Conservation (phyloP, 2,797 vertebrate species). For the Nyctibius grandis region DNA sequence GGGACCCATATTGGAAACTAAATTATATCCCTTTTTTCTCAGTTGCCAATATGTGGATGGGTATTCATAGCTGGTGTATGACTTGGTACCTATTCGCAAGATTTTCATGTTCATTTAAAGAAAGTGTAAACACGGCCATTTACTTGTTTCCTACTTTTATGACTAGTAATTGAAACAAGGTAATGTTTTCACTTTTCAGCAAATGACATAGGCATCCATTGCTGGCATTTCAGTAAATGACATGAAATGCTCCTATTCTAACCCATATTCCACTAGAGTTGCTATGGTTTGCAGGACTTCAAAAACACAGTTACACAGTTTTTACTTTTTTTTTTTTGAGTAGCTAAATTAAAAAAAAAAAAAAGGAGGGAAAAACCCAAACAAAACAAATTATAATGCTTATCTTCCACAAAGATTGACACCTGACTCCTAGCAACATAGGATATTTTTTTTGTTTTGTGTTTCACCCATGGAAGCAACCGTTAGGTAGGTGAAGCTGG, state of each 20-base stretch:
- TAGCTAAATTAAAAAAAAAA: not conserved
- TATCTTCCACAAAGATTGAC: not conserved
- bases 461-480: not conserved
- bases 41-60: not conserved
- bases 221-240: not conserved
- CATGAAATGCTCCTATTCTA: not conserved
- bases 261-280: not conserved
- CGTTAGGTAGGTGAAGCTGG: not conserved
- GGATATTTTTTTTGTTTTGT: not conserved
- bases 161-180: not conserved
- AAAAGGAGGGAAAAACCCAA: rapidly evolving
- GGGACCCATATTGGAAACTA: not conserved
- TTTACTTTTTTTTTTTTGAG: not conserved
- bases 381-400: not conserved
- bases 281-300: not conserved
- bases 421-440: not conserved
- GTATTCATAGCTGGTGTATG: not conserved
- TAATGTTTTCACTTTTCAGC: not conserved
- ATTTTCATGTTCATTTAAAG: not conserved
- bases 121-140: not conserved
- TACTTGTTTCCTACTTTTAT: not conserved
- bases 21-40: not conserved
- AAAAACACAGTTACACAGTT: not conserved
- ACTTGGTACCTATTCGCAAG: not conserved
- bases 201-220: not conserved